phyloP scores from a whole-genome alignment of 53 echinoderm and acorn worm genomes.

The Apostichopus leukothele region DNA sequence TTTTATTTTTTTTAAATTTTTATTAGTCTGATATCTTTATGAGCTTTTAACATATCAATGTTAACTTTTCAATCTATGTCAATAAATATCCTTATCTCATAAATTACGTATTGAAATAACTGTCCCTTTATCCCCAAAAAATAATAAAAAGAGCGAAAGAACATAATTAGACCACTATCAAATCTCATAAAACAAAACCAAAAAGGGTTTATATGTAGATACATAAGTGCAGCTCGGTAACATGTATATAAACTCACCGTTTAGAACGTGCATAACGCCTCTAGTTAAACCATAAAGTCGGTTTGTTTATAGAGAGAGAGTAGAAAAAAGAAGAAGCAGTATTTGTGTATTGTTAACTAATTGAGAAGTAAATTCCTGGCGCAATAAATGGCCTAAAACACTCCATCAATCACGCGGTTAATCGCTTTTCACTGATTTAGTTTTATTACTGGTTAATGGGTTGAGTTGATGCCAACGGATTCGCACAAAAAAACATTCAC shows the following conservation, averaged over 20 bases:
- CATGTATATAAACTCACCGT: too few species aligned
- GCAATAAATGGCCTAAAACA: neutral
- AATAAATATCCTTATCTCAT: neutral
- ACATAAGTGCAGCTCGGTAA: too few species aligned
- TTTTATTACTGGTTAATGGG: constrained; percentile 11
- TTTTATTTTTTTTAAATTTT: neutral
- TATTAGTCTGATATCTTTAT: neutral
- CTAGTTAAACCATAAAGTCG: neutral
- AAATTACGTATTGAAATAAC: neutral
- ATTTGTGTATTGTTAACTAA: constrained; percentile 10
- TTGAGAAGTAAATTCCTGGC: neutral
- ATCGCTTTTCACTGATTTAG: neutral
- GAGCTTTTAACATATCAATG: constrained; percentile 11
- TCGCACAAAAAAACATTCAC: neutral
- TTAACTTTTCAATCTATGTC: neutral
- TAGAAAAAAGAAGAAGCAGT: neutral
- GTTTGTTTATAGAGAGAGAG: neutral
- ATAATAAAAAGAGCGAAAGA: too few species aligned
- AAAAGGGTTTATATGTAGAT: too few species aligned
- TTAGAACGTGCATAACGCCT: neutral
- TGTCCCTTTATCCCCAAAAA: too few species aligned
- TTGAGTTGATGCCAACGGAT: neutral
- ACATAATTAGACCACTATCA: too few species aligned
- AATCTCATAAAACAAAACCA: too few species aligned
- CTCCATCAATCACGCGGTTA: neutral